Base-by-base conservation (phyloP, 2,113 vertebrate species). In the Sarotherodon lohbergeri region DNA sequence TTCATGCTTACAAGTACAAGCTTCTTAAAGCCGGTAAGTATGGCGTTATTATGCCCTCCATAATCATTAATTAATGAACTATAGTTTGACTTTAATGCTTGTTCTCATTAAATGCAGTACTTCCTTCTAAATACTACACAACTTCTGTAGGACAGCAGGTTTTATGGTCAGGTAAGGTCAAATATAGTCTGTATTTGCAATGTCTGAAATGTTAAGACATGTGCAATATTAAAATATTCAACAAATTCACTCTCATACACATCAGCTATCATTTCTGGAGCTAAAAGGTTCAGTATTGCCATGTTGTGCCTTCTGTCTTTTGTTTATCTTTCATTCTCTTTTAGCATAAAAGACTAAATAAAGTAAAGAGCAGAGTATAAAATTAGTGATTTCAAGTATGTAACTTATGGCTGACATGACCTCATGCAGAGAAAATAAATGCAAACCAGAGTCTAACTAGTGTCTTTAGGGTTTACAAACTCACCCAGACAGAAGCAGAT, bases 211-310 rank as follows among this genome's bases (percentile, higher is more conserved):
- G 22, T 73, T 48, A 14, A 48, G 14, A 48, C 46, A 17, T 48
- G 6, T 48, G 46, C 46, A 48, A 16, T 17, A 27, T 27, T 50
- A 52, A 52, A 52, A 19, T 19, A 8, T 19, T 19, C 5, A 5
- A 8, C 10, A n/a, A 39, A 22, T 66, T 66, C 19, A 39, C 6
- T 13, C 34, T 66, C 61, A 50, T 0, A 1, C 6, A 50, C 16
- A 50, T 76, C 68, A 29, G 24, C 41, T 48, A 43, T 76, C 9
- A 48, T 29, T 3, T 76, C 9, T 34, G 32, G 2, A 0, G 0
- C 61, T 76, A 76, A 46, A 46, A 1, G 3, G 13, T 13, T 8
- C 22, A 73, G 41, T 24, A 73, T 6, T 27, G 13, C 4, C 13
- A 73, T 10, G 1, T 16, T 73, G 39, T 27, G n/a, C 59, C 3